Evolutionary conservation across 1,140 invertebrate genomes (phyloP), one percentile per base, ranked within the genome.

Genomic region (Calliopsis andreniformis): DNA sequence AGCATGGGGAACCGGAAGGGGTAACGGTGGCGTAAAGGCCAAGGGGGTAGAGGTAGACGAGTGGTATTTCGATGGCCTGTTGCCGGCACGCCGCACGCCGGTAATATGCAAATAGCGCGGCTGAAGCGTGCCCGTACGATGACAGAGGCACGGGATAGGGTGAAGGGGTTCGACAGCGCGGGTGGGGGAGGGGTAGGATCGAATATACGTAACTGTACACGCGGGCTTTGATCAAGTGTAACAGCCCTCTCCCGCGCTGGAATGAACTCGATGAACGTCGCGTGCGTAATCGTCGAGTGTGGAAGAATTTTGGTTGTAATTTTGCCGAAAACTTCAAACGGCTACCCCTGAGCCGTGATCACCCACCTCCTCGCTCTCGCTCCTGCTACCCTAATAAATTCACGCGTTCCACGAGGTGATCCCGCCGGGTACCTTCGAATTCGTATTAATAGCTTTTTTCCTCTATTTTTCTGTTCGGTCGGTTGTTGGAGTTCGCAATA

Each of bases 51-150:
- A 45, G 56, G 63, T 61, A 62, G 47, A 63, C 66, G 69, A 73
- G 58, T 83, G 82, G 80, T 82, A 88, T 88, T 85, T 84, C 84
- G 86, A 87, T 89, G 88, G 87, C 83, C 85, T 86, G 85, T 87
- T 87, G 86, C 85, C 86, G 77, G 85, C 78, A 81, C 82, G 82
- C 82, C 80, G 77, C 76, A 85, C 80, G 75, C 78, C 87, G 81
- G 85, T 89, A 89, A 90, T 89, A 89, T 90, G 89, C 88, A 90
- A 90, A 89, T 89, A 89, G 87, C 85, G 82, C 86, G 82, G 84
- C 82, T 85, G 83, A 87, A 87, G 80, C 80, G 85, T 76, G 76
- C 78, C 78, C 79, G 76, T 71, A 83, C 79, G 83, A 85, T 87
- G 87, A 88, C 86, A 88, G 86, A 73, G 83, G 82, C 79, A 76